Conservation (phyloP, 2,888 invertebrate species). For the Germaria angustata region DNA sequence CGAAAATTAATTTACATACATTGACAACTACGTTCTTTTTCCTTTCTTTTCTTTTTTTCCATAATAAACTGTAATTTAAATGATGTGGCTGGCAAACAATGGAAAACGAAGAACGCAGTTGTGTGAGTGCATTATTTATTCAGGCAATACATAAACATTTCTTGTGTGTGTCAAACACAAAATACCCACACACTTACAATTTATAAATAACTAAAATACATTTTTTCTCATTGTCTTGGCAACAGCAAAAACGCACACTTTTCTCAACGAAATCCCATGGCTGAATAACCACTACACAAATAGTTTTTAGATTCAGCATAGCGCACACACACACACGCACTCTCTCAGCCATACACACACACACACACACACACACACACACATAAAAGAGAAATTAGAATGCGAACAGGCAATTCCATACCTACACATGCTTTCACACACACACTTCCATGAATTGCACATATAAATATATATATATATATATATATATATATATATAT, state of each 20-base stretch:
- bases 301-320: constrained; percentile 51
- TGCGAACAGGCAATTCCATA: constrained; percentile 26
- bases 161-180: not conserved
- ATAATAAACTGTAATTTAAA: constrained; percentile 34
- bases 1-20: constrained; percentile 7
- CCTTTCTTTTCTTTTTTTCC: not conserved
- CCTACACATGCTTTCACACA: too few relatives aligned
- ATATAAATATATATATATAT: too few relatives aligned
- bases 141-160: constrained; percentile 23
- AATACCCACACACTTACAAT: constrained; percentile 34
- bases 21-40: too few relatives aligned
- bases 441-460: too few relatives aligned
- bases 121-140: constrained; percentile 46
- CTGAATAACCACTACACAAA: constrained; percentile 63
- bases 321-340: not conserved
- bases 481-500: too few relatives aligned
- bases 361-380: not conserved
- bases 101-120: not conserved
- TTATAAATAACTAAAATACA: constrained; percentile 15
- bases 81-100: constrained; percentile 3
- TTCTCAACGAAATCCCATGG: not conserved
- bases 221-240: constrained; percentile 53
- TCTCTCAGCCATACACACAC: constrained; percentile 27
- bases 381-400: constrained; percentile 36
- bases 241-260: constrained; percentile 40